Conservation (phyloP, 2,888 invertebrate genomes). For the Stomorhina lunata region DNA sequence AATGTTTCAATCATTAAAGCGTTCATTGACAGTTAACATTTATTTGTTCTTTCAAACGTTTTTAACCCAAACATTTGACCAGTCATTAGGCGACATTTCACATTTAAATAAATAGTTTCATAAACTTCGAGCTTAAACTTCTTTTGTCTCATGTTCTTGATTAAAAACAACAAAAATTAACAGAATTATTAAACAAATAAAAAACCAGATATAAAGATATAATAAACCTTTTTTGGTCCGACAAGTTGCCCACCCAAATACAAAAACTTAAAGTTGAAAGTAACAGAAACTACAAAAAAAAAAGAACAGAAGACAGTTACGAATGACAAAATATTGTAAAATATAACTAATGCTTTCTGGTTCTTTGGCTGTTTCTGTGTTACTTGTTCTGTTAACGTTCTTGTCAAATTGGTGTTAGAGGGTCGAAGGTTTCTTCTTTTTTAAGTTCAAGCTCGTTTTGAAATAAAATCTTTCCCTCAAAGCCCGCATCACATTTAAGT, state of each 20-base stretch:
- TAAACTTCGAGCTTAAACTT: background rate
- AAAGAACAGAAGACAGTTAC: background rate
- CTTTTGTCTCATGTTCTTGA: background rate
- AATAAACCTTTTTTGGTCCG: slow-evolving; percentile 33
- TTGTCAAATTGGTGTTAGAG: slow-evolving; percentile 49
- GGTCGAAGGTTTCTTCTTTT: slow-evolving; percentile 51
- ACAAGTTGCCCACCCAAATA: slow-evolving; percentile 61
- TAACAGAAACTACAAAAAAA: background rate
- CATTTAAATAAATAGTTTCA: background rate
- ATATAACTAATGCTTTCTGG: background rate
- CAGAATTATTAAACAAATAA: slow-evolving; percentile 19
- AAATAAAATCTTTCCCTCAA: background rate
- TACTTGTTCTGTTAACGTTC: slow-evolving; percentile 37
- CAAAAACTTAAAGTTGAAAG: background rate
- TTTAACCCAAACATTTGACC: slow-evolving; percentile 10
- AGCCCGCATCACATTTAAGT: slow-evolving; percentile 35
- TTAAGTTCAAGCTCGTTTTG: slow-evolving; percentile 2
- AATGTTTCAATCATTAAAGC: slow-evolving; percentile 44
- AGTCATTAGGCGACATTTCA: slow-evolving; percentile 41
- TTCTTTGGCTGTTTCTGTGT: slow-evolving; percentile 22
- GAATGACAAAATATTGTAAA: too few relatives aligned
- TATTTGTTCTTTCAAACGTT: background rate
- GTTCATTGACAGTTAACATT: slow-evolving; percentile 48
- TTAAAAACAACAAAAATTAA: background rate
- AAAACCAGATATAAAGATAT: slow-evolving; percentile 40